Evolutionary conservation across 2,113 vertebrate species (phyloP).

Genomic region (Sinocyclocheilus rhinocerous): DNA sequence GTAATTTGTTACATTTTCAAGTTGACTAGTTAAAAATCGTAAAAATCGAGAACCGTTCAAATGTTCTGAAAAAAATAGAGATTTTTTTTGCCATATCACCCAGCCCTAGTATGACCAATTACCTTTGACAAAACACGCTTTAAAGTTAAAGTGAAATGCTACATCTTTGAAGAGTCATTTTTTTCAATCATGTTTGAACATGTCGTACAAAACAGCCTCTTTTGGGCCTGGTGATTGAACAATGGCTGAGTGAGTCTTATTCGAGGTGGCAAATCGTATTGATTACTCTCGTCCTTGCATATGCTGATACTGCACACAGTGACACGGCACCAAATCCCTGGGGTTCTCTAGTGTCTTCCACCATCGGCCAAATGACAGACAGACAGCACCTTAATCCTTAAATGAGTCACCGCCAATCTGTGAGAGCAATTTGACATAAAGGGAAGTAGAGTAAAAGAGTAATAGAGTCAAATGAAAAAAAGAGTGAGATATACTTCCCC

Average conservation of each 20-base stretch:
- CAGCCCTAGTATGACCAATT: too few relatives aligned
- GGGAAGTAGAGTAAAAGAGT: constrained; percentile 44
- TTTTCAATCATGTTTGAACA: too few relatives aligned
- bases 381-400: constrained; percentile 58
- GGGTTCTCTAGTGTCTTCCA: constrained; percentile 49
- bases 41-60: too few relatives aligned
- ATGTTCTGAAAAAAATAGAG: too few relatives aligned
- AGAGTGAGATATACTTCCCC: not conserved
- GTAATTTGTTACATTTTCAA: too few relatives aligned
- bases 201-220: too few relatives aligned
- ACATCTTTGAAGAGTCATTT: too few relatives aligned
- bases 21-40: too few relatives aligned
- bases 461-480: constrained; percentile 51
- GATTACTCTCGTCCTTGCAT: constrained; percentile 70
- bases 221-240: constrained; percentile 64
- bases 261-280: constrained; percentile 69
- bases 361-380: constrained; percentile 57
- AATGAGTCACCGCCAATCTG: constrained; percentile 48
- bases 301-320: constrained; percentile 62
- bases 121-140: too few relatives aligned
- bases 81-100: too few relatives aligned
- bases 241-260: constrained; percentile 64
- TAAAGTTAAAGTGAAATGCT: too few relatives aligned
- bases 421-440: constrained; percentile 54
- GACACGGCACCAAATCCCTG: constrained; percentile 60